Evolutionary conservation across 2,888 invertebrate species (phyloP), one percentile per base, ranked within the genome.

Genomic region (Branchipolynoe longqiensis): DNA sequence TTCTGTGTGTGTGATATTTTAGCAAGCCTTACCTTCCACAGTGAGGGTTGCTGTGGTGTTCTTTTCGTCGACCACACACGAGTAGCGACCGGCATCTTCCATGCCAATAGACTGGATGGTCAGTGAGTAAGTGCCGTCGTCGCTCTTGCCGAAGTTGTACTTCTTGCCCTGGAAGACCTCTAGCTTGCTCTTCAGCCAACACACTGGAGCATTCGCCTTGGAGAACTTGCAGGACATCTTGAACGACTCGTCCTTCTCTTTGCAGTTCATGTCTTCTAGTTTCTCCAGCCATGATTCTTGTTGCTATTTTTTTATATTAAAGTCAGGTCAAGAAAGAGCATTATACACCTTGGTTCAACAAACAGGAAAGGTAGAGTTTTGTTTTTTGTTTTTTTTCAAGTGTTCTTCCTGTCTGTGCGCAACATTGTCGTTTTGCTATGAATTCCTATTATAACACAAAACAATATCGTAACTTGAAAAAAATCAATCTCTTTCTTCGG

Each of bases 1-100:
- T n/a, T n/a, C n/a, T n/a, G n/a, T n/a, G n/a, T n/a, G n/a, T n/a
- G n/a, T n/a, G n/a, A n/a, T n/a, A n/a, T n/a, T n/a, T n/a, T n/a
- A n/a, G n/a, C n/a, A n/a, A 4, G 8, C 14, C 62, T 78, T 93
- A 96, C 96, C 96, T 92, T 99, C 98, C 33, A 99, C 99, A 94
- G 97, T 97, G 85, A 99, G 36, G 1, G 1, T n/a, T 12, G 36
- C 3, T 33, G 97, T 96, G 90, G 97, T 97, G 84, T 96, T 96
- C 81, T 97, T 95, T 84, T 98, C 98, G 91, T 97, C 97, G 90
- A 99, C 97, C 95, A 99, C 98, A 91, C 98, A 96, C 0, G 97
- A 97, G 93, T 98, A 99, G 95, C 98, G 98, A 90, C 99, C 99
- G 89, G 97, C 97, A 94, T 99, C 99, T 91, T 99, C 99, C 56